Conservation (phyloP, 2,113 vertebrate genomes). For the Platanista minor region DNA sequence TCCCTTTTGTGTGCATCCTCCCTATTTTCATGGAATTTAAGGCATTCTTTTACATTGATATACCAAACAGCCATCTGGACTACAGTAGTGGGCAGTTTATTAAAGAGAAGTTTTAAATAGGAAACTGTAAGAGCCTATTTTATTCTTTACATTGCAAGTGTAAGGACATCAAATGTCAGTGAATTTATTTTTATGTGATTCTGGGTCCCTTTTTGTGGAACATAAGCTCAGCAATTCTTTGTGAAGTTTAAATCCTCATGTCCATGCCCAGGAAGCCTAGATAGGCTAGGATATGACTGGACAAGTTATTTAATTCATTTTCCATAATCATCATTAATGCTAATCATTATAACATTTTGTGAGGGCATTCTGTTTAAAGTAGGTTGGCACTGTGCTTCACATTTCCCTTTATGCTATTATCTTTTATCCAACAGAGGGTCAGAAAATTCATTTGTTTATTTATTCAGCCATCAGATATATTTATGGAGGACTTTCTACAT, state of each 20-base stretch:
- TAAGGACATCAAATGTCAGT: constrained; percentile 35
- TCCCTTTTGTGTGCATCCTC: background rate
- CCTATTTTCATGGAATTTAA: constrained; percentile 9
- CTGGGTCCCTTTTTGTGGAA: background rate
- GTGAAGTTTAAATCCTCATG: background rate
- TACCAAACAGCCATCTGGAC: constrained; percentile 29
- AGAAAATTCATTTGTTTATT: constrained; percentile 28
- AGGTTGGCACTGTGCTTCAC: background rate
- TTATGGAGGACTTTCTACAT: constrained; percentile 5
- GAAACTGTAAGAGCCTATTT: background rate
- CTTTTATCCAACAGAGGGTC: background rate
- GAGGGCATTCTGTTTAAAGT: background rate
- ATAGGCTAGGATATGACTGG: background rate
- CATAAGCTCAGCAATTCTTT: background rate
- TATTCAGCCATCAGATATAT: constrained; percentile 30
- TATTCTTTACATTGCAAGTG: constrained; percentile 7
- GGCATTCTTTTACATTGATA: constrained; percentile 20
- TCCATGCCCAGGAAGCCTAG: background rate
- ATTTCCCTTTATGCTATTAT: background rate
- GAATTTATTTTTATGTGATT: constrained; percentile 45
- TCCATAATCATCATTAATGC: background rate
- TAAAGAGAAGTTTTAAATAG: constrained; percentile 51
- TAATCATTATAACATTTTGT: background rate
- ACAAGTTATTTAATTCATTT: background rate
- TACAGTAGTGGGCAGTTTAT: constrained; percentile 43